Percentiles rank a stretch among this genome's conserved stretches.
Conservation (phyloP, 2,113 vertebrate species). For the Petroica traversi region DNA sequence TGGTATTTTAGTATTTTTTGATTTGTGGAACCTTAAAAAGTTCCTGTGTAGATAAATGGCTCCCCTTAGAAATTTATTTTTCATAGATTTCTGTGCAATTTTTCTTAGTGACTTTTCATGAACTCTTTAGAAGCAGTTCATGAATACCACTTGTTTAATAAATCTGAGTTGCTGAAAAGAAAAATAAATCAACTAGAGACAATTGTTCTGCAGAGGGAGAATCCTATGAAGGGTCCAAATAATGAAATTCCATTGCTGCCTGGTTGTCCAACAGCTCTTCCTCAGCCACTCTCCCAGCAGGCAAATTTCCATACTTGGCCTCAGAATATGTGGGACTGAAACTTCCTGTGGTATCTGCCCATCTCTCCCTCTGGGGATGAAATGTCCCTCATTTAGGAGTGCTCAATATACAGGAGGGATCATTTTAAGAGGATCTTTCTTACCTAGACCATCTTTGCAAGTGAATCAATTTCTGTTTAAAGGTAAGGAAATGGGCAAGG, state of each 20-base stretch:
- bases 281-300: background rate
- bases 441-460: background rate
- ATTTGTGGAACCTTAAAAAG: background rate
- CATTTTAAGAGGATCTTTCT: background rate
- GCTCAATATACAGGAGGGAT: background rate
- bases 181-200: background rate
- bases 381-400: constrained; percentile 14
- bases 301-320: background rate
- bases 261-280: background rate
- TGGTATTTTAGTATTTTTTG: background rate
- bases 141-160: background rate
- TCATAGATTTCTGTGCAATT: background rate
- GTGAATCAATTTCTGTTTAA: background rate
- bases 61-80: background rate
- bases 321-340: background rate
- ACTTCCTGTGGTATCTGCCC: background rate
- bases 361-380: background rate
- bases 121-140: background rate
- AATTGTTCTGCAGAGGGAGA: background rate
- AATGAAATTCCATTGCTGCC: background rate
- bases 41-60: background rate
- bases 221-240: background rate
- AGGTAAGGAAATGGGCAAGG: background rate
- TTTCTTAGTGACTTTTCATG: background rate
- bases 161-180: background rate